phyloP scores from a whole-genome alignment of 92 coral and sea anemone species.

The Plumapathes pennacea region DNA sequence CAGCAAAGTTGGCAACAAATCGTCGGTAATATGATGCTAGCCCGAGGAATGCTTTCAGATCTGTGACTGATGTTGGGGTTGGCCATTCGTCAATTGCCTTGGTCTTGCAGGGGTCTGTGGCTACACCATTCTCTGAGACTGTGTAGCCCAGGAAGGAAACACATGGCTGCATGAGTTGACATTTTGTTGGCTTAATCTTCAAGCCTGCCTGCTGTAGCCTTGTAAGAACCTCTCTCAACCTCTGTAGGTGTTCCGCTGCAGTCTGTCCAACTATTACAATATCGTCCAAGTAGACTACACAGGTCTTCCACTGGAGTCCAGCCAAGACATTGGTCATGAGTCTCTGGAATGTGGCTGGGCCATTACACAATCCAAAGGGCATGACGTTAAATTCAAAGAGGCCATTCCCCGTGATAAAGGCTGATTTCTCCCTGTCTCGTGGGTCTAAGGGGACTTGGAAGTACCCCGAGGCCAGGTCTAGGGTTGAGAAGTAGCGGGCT shows the following conservation, averaged over 20 bases:
- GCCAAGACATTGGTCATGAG: constrained; percentile 18
- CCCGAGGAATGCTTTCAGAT: constrained; percentile 14
- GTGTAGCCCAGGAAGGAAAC: constrained; percentile 27
- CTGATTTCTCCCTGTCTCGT: constrained; percentile 28
- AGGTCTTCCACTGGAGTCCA: constrained; percentile 24
- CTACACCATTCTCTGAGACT: constrained; percentile 20
- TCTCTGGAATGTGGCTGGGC: constrained; percentile 23
- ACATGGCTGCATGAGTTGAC: constrained; percentile 8
- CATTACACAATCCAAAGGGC: constrained; percentile 33
- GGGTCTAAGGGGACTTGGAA: constrained; percentile 17
- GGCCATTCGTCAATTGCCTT: constrained; percentile 18
- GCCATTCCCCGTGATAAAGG: constrained; percentile 37
- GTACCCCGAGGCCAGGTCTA: constrained; percentile 33
- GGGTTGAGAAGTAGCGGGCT: constrained; percentile 23
- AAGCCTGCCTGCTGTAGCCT: constrained; percentile 34
- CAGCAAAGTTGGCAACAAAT: constrained; percentile 34
- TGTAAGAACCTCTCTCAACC: constrained; percentile 19
- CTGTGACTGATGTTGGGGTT: constrained; percentile 15
- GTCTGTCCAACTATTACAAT: constrained; percentile 26
- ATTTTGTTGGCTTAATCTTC: constrained; percentile 38
- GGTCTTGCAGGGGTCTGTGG: constrained; percentile 37
- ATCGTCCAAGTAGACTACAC: constrained; percentile 36
- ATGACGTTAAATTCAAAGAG: constrained; percentile 29
- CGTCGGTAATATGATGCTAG: constrained; percentile 24
- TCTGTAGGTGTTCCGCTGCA: constrained; percentile 14